These are phyloP conservation scores for Chionoecetes opilio DNA, from an alignment of 1,140 invertebrate species.

Conservation along the genomic window DNA sequence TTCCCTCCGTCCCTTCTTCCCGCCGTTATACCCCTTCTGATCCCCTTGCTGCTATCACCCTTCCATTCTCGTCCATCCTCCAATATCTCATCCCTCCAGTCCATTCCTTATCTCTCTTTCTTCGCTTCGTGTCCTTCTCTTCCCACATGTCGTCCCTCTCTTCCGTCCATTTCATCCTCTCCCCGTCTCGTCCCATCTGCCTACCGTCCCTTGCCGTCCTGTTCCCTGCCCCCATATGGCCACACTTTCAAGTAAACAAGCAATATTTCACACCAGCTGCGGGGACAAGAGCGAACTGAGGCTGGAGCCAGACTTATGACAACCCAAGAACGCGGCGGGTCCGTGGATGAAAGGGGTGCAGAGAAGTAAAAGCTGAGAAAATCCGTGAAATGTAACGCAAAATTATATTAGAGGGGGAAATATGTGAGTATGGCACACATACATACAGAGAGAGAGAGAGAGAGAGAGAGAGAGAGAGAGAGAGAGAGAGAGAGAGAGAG, in stretches of 20 bases:
- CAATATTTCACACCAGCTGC: background rate
- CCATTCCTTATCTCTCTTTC: no score
- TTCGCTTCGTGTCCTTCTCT: background rate
- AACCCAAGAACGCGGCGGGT: no score
- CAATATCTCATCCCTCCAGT: no score
- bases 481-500: background rate
- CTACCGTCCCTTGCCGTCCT: background rate
- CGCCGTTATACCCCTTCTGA: background rate
- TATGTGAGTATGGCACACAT: no score
- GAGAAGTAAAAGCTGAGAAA: background rate
- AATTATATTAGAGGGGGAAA: no score
- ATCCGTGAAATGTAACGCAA: no score
- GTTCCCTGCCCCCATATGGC: background rate
- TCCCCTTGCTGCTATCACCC: no score
- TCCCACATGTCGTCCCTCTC: no score
- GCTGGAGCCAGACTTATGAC: background rate
- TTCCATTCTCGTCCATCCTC: no score
- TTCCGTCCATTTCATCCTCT: background rate
- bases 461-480: background rate
- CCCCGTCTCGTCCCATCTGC: background rate
- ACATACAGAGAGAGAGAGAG: no score
- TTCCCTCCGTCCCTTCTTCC: constrained; percentile 15
- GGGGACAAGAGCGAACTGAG: no score
- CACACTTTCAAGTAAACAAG: background rate
- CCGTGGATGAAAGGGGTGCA: no score